Percentiles rank a stretch among this genome's conserved stretches.
phyloP scores from a whole-genome alignment of 2,888 invertebrate species.

The Apamea crenata region DNA sequence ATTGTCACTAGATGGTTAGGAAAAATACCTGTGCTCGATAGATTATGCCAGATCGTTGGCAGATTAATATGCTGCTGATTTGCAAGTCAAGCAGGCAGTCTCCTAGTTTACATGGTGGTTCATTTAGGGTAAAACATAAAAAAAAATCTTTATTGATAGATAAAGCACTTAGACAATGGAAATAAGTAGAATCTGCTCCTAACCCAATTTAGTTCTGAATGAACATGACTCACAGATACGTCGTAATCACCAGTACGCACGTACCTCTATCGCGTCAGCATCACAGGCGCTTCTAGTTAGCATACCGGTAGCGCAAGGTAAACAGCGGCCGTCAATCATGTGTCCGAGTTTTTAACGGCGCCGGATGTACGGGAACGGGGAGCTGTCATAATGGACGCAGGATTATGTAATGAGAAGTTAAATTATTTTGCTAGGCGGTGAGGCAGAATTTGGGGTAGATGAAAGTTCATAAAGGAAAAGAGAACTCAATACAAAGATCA shows the following conservation, averaged over 20 bases:
- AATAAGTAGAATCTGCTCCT: not conserved
- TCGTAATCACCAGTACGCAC: conserved; percentile 30
- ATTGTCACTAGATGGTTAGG: not conserved
- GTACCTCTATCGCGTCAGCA: conserved; percentile 20
- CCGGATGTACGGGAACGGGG: conserved; percentile 62
- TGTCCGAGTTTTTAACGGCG: conserved; percentile 67
- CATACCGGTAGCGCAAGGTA: conserved; percentile 66
- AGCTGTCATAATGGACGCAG: conserved; percentile 55
- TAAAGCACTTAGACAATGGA: not conserved
- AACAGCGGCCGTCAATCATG: conserved; percentile 69
- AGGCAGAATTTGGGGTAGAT: not conserved
- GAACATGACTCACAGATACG: conserved; percentile 41
- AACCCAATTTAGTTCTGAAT: conserved; percentile 31
- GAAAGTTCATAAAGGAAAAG: not conserved
- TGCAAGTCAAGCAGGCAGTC: too few relatives aligned
- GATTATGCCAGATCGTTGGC: conserved; percentile 29
- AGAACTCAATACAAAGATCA: not conserved
- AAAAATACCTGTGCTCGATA: conserved; percentile 8
- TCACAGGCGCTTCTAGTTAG: conserved; percentile 55
- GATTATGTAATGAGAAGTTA: not conserved
- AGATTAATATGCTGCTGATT: conserved; percentile 48
- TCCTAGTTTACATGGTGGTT: not conserved
- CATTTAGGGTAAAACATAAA: not conserved
- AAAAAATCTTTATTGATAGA: not conserved
- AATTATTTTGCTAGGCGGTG: not conserved